A percentile compares a stretch with the other conserved stretches of the same genome.
These are phyloP conservation scores for Setophaga petechia DNA, from an alignment of 2,113 vertebrate species.

Conservation along the genomic window DNA sequence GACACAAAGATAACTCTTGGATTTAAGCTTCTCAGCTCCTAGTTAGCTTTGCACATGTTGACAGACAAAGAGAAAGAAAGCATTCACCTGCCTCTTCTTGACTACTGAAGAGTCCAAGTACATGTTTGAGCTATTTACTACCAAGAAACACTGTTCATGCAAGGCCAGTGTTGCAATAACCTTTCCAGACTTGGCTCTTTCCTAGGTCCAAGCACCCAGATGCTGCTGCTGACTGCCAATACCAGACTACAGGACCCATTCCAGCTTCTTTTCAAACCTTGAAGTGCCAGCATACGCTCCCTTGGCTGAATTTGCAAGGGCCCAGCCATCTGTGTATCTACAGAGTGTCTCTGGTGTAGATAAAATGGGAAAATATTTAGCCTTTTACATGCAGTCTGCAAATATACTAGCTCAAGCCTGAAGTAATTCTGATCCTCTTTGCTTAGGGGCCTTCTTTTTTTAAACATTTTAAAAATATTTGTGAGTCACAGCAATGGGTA, in stretches of 20 bases:
- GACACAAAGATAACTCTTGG: background rate
- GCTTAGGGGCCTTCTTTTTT: background rate
- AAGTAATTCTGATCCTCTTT: background rate
- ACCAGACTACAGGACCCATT: background rate
- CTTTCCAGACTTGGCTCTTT: background rate
- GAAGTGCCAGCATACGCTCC: background rate
- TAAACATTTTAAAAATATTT: background rate
- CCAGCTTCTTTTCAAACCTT: slow-evolving; percentile 6
- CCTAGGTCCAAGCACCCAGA: background rate
- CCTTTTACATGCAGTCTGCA: background rate
- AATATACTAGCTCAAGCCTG: background rate
- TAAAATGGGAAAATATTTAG: background rate
- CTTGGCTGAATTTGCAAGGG: background rate
- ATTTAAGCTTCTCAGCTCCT: background rate
- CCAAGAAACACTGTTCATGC: background rate
- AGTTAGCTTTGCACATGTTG: background rate
- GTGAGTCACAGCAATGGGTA: background rate
- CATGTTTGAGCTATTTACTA: background rate
- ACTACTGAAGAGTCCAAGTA: background rate
- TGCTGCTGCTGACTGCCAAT: background rate
- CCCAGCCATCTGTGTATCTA: background rate
- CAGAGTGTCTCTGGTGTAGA: background rate
- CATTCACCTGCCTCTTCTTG: background rate
- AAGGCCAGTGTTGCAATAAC: background rate
- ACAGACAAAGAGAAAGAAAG: background rate